Conservation (phyloP, 2,888 invertebrate species). For the Panopea generosa region DNA sequence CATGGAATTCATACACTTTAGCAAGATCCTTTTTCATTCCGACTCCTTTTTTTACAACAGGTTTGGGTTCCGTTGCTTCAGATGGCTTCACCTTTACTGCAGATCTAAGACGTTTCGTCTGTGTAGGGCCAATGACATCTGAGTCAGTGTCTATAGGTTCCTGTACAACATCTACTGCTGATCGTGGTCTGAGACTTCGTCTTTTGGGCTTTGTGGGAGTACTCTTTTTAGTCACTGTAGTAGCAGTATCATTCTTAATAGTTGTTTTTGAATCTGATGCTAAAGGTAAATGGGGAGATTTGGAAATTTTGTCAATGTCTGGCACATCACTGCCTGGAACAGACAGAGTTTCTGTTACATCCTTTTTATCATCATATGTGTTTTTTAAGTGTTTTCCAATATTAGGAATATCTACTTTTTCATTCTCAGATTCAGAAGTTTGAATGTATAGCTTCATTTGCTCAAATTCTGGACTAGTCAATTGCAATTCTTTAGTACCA, state of each 20-base stretch:
- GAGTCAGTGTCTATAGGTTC: conserved; percentile 7
- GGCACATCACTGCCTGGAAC: no score
- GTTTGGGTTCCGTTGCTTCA: background rate
- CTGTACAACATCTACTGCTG: background rate
- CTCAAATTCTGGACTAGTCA: background rate
- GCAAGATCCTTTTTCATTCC: no score
- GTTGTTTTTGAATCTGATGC: no score
- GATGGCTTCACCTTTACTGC: background rate
- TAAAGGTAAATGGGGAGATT: no score
- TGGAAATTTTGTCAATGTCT: no score
- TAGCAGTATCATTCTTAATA: no score
- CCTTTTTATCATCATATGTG: no score
- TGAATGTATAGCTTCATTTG: background rate
- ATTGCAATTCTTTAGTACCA: background rate
- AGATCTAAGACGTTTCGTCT: conserved; percentile 7
- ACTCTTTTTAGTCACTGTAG: no score
- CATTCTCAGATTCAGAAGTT: conserved; percentile 3
- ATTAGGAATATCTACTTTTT: conserved; percentile 11
- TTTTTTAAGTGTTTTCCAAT: conserved; percentile 13
- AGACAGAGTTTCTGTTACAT: no score
- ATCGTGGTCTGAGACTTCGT: conserved; percentile 3
- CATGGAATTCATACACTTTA: no score
- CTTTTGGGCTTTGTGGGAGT: background rate
- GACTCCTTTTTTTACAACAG: background rate
- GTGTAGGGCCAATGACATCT: conserved; percentile 19